phyloP scores from a whole-genome alignment of 1,140 invertebrate species.

The Micrasema longulum region DNA sequence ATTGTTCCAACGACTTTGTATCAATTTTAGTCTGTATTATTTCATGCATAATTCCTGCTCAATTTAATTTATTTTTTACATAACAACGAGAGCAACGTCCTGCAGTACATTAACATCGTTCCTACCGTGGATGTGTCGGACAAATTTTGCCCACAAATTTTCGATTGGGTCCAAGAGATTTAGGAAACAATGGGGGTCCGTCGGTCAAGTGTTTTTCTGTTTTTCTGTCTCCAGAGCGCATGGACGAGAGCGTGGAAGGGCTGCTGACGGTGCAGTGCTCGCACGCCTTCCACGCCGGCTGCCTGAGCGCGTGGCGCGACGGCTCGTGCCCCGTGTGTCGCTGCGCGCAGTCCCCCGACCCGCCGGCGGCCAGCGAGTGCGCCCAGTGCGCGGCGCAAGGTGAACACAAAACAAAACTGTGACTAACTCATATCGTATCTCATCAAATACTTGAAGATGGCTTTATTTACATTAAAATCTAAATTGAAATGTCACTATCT shows the following conservation, averaged over 20 bases:
- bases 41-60: too few relatives aligned
- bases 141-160: not conserved
- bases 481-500: too few relatives aligned
- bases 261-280: constrained; percentile 98
- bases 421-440: too few relatives aligned
- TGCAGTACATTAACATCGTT: too few relatives aligned
- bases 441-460: too few relatives aligned
- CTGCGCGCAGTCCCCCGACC: constrained; percentile 94
- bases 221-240: constrained; percentile 81
- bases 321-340: constrained; percentile 85
- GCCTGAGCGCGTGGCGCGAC: constrained; percentile 96
- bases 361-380: constrained; percentile 67
- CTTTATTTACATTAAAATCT: too few relatives aligned
- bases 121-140: too few relatives aligned
- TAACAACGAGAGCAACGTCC: too few relatives aligned
- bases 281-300: constrained; percentile 96
- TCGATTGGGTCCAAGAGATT: not conserved
- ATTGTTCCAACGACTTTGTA: too few relatives aligned
- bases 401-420: too few relatives aligned
- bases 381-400: constrained; percentile 50
- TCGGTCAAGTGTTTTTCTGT: not conserved
- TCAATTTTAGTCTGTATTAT: too few relatives aligned
- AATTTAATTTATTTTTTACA: too few relatives aligned
- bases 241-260: constrained; percentile 98
- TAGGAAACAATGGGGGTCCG: not conserved